Evolutionary conservation across 2,797 vertebrate genomes (phyloP), one percentile per base, ranked within the genome.

Genomic region (Epinephelus coioides): DNA sequence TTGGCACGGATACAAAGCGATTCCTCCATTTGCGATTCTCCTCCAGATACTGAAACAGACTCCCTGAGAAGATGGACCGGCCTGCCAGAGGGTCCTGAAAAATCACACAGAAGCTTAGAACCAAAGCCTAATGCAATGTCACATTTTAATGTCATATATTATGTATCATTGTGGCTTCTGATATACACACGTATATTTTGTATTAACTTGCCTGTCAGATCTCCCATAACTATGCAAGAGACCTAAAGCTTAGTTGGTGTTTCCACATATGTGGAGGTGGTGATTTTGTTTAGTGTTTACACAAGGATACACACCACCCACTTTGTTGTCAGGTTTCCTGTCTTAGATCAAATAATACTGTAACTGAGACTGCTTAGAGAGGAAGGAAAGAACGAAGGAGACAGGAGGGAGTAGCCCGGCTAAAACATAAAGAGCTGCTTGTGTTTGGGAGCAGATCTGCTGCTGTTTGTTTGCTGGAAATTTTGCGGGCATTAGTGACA

Each of bases 11-110:
- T 0, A 98, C 95, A 75, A 96, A 99, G 49, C 98, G 97, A 90
- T 96, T 97, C 87, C 97, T 94, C 98, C 98, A 99, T 87, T 99
- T 99, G 89, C 96, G 97, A 85, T 94, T 99, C 90, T 99, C 98
- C 79, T 99, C 98, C 49, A 98, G 92, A 90, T 97, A 98, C 92
- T 99, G 97, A 88, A 97, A 99, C 61, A 99, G 94, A 86, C 94
- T 95, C 56, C 98, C 98, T 0, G 98, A 99, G 94, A 98, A 99
- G 90, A 99, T 98, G 86, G 95, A 94, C 0, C 94, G 95, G 78
- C 97, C 97, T 2, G 95, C 96, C 83, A 98, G 91, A 0, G 97
- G 96, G 40, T 97, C 95, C 98, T 99, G 62, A 55, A 56, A 65
- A 54, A 55, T 19, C 49, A 47, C 53, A 70, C 0, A 55, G 3